Base-by-base conservation (phyloP, 2,797 vertebrate genomes). In the Aeoliscus strigatus region DNA sequence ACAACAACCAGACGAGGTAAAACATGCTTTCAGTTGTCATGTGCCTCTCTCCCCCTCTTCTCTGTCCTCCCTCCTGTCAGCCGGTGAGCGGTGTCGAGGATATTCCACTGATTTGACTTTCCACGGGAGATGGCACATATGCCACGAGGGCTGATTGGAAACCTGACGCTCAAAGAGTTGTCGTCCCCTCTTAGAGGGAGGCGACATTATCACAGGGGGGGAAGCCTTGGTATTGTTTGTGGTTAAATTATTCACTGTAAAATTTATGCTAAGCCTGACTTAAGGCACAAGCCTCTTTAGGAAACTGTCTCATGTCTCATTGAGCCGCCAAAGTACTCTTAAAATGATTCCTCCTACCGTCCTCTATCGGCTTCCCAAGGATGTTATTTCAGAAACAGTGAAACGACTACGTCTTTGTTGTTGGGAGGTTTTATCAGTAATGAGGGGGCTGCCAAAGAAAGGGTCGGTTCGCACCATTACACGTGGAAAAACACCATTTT, bases 241-340 rank as follows among this genome's bases (percentile, higher is more conserved):
- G 23, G 55, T 31, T 60, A 52, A 75, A 68, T 71, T 69, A 60
- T 69, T 51, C 54, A 47, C 35, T 21, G 63, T 53, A 49, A 57
- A 67, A 75, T 74, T 41, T 57, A 71, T 75, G 65, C 62, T 64
- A 45, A 68, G 64, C 68, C 70, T 45, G 40, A 67, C 55, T 77
- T 68, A 47, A 60, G 66, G 63, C 57, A 7, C 53, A 23, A 14
- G 49, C 43, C 60, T 70, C 62, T 61, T 59, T 35, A 60, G 32
- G 52, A 60, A 60, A 60, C 56, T 42, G 59, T 67, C 45, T 59
- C 47, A 46, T 48, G 65, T 72, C 68, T 71, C 55, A 67, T 54
- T 75, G 51, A 73, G 29, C 45, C 14, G 4, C 48, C 24, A 26
- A 38, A 38, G 55, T 27, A 39, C 51, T 48, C 51, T 67, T 54